Evolutionary conservation across 2,797 vertebrate genomes (phyloP).

Genomic region (Tokudaia tokunoshimensis): DNA sequence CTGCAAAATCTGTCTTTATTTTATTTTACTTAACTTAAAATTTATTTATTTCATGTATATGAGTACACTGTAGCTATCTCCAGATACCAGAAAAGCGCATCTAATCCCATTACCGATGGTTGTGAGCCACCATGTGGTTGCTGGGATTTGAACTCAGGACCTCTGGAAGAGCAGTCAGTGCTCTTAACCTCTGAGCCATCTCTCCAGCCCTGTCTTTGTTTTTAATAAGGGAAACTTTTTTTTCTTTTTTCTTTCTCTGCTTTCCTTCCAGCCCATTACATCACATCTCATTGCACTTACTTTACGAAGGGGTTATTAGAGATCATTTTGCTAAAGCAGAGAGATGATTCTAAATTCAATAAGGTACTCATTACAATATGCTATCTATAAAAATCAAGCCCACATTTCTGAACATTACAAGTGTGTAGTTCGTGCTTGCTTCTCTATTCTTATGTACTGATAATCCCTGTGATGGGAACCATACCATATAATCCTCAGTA

Average conservation of each 20-base stretch:
- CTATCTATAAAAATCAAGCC: slow-evolving; percentile 7
- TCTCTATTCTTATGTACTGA: not conserved
- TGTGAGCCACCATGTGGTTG: not conserved
- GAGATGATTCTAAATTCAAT: not conserved
- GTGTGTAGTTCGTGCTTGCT: not conserved
- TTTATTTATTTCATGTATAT: not conserved
- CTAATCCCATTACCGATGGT: not conserved
- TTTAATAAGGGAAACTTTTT: not conserved
- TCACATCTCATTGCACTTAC: not conserved
- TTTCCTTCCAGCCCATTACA: not conserved
- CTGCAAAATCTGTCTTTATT: not conserved
- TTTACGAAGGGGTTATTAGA: not conserved
- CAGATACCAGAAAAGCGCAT: not conserved
- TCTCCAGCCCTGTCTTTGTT: not conserved
- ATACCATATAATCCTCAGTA: not conserved
- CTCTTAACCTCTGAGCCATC: not conserved
- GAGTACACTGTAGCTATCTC: not conserved
- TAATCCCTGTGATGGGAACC: not conserved
- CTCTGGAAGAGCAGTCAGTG: not conserved
- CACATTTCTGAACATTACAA: not conserved
- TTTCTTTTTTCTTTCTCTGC: not conserved
- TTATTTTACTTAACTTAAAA: not conserved
- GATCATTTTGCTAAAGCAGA: not conserved
- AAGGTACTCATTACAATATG: not conserved
- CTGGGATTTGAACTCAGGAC: not conserved